A percentile compares a stretch with the other conserved stretches of the same genome.
Evolutionary conservation across 2,113 vertebrate genomes (phyloP).

Genomic region (Etheostoma cragini): DNA sequence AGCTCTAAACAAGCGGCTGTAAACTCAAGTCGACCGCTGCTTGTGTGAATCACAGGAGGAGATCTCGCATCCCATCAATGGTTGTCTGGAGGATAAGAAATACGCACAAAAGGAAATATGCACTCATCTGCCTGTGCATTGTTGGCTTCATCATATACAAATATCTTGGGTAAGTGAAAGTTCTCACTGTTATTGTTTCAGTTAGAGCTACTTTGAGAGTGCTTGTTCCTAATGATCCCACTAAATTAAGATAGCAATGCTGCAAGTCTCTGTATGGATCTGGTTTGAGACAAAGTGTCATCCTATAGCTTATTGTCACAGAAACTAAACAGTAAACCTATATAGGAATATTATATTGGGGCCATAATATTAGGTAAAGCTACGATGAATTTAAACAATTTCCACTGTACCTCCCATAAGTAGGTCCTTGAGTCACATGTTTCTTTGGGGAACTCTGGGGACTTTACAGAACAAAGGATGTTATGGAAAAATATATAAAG

Average conservation of each 20-base stretch:
- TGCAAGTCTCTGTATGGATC: background rate
- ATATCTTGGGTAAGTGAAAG: constrained; percentile 74
- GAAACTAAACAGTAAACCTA: too few species aligned
- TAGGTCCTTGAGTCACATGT: background rate
- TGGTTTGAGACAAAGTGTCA: background rate
- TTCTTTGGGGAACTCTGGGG: background rate
- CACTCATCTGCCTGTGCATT: constrained; percentile 74
- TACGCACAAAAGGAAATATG: constrained; percentile 73
- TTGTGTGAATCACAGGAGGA: constrained; percentile 27
- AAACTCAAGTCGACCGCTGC: background rate
- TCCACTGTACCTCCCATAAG: background rate
- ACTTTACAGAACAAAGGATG: background rate
- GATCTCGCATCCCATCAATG: constrained; percentile 58
- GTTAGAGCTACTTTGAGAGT: background rate
- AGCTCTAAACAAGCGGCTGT: constrained; percentile 34
- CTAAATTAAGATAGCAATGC: background rate
- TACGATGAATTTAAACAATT: background rate
- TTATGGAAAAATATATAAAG: background rate
- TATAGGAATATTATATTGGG: too few species aligned
- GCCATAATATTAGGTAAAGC: too few species aligned
- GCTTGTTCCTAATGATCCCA: background rate
- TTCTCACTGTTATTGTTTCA: constrained; percentile 55
- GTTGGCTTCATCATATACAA: constrained; percentile 76
- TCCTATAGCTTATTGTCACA: too few species aligned
- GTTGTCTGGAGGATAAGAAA: constrained; percentile 74